Conservation (phyloP, 2,113 vertebrate species). For the Sylvietta virens region DNA sequence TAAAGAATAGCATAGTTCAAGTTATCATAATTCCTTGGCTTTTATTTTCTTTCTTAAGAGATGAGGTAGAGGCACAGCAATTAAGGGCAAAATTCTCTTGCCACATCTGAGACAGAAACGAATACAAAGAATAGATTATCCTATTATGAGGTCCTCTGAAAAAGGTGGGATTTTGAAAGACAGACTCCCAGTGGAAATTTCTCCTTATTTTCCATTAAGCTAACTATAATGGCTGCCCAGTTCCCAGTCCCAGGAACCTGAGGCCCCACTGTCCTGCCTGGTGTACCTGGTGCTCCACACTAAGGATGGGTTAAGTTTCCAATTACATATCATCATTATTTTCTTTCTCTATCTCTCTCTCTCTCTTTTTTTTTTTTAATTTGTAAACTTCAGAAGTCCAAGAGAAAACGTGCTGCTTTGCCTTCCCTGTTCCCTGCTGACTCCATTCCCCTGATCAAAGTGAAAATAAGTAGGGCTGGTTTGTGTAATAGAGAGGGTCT, state of each 20-base stretch:
- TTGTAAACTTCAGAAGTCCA: not conserved
- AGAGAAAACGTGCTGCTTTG: not conserved
- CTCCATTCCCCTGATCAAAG: slow-evolving; percentile 42
- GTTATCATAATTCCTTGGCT: not conserved
- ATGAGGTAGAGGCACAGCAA: not conserved
- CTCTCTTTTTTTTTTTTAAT: not conserved
- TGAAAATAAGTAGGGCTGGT: slow-evolving; percentile 20
- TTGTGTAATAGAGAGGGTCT: slow-evolving; percentile 45
- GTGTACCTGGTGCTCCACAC: not conserved
- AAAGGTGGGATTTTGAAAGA: not conserved
- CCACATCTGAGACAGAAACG: not conserved
- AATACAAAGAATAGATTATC: not conserved
- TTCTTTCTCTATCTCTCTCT: not conserved
- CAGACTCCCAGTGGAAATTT: not conserved
- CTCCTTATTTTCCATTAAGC: not conserved
- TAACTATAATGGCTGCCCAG: fast-evolving
- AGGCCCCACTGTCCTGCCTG: not conserved
- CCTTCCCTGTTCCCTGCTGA: slow-evolving; percentile 16
- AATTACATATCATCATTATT: not conserved
- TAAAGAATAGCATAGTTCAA: not conserved
- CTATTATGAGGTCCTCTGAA: not conserved
- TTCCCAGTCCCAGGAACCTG: not conserved
- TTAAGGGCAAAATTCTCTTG: not conserved
- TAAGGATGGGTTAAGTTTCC: not conserved
- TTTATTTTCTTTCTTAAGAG: not conserved